Evolutionary conservation across 1,140 invertebrate genomes (phyloP).

Genomic region (Drosophila prosaltans): DNA sequence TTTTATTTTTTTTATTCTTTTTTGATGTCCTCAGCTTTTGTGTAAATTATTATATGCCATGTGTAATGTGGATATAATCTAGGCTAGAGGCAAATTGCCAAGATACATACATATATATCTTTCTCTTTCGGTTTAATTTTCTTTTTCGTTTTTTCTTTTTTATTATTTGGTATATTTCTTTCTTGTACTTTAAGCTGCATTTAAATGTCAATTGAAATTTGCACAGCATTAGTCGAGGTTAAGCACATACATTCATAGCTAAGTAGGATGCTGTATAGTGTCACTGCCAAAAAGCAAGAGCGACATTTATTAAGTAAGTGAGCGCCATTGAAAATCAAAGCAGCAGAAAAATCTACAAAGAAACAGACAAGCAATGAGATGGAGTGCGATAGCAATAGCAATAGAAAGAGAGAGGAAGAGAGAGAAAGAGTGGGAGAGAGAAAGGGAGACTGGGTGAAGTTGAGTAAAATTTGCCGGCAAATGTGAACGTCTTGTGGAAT

Average conservation of each 20-base stretch:
- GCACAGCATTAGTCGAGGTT: slow-evolving; percentile 56
- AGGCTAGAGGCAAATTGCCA: slow-evolving; percentile 8
- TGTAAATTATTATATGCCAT: slow-evolving; percentile 49
- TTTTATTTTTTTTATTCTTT: slow-evolving; percentile 14
- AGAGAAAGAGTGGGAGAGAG: not conserved
- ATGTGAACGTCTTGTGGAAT: slow-evolving; percentile 3
- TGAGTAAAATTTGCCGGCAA: not conserved
- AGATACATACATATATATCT: not conserved
- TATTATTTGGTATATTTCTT: not conserved
- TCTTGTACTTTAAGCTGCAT: slow-evolving; percentile 26
- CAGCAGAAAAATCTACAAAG: slow-evolving; percentile 59
- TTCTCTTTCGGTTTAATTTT: not conserved
- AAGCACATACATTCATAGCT: not conserved
- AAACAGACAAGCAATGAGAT: slow-evolving; percentile 11
- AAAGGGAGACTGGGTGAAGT: not conserved
- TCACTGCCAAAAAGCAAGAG: slow-evolving; percentile 11
- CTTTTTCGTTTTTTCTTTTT: not conserved
- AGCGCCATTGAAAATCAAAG: slow-evolving; percentile 73
- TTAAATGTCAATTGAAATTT: slow-evolving; percentile 61
- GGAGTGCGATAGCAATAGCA: not conserved
- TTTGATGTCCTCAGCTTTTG: slow-evolving; percentile 14
- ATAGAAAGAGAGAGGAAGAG: not conserved
- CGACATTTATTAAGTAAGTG: slow-evolving; percentile 75
- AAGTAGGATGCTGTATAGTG: not conserved
- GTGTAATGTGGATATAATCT: slow-evolving; percentile 60